Evolutionary conservation across 2,113 vertebrate species (phyloP).

Genomic region (Burhinus oedicnemus): DNA sequence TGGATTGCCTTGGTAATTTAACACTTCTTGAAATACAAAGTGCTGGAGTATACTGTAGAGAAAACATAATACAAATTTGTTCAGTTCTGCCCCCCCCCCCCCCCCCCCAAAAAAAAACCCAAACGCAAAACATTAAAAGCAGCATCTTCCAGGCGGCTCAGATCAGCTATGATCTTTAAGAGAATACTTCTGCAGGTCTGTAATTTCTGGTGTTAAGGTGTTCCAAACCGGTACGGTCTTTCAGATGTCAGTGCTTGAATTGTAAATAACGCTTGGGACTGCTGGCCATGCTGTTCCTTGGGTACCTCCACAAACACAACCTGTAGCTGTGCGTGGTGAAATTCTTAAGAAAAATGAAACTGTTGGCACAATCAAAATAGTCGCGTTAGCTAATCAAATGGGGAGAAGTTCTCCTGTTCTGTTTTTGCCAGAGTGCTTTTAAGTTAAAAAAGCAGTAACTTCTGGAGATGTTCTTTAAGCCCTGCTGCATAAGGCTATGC

Average conservation of each 20-base stretch:
- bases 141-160: background rate
- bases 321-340: background rate
- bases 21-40: background rate
- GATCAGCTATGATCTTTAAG: background rate
- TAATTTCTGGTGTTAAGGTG: background rate
- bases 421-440: constrained; percentile 4
- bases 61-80: background rate
- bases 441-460: background rate
- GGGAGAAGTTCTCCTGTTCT: constrained; percentile 4
- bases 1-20: background rate
- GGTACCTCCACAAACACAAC: background rate
- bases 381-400: background rate
- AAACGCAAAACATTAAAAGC: background rate
- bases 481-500: background rate
- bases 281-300: background rate
- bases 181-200: background rate
- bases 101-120: background rate
- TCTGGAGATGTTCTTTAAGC: background rate
- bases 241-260: constrained; percentile 13
- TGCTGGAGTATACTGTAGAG: background rate
- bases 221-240: background rate
- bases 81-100: background rate
- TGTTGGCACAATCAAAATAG: background rate
- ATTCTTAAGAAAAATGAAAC: constrained; percentile 14
- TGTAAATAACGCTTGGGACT: constrained; percentile 2